Evolutionary conservation across 1,140 invertebrate species (phyloP).

Genomic region (Dendrolimus kikuchii): DNA sequence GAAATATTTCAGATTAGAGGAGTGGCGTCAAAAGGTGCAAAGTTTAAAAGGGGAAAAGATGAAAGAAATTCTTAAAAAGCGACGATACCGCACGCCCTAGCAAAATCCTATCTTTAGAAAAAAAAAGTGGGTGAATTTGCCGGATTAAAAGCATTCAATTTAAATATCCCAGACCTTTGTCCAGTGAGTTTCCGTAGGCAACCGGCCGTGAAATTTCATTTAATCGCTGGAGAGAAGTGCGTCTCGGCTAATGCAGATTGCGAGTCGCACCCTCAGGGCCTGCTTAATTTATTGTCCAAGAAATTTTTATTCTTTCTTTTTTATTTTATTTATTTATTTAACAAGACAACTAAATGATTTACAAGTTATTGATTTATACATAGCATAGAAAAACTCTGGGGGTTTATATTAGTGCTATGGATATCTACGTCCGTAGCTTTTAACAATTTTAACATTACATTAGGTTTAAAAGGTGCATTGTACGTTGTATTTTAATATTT

Average conservation of each 20-base stretch:
- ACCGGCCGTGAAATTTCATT: conserved; percentile 65
- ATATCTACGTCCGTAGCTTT: too few relatives aligned
- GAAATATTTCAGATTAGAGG: too few relatives aligned
- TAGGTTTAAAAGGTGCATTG: too few relatives aligned
- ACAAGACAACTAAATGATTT: background rate
- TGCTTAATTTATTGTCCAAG: conserved; percentile 65
- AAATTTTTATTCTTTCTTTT: conserved; percentile 65
- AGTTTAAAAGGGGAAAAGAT: too few relatives aligned
- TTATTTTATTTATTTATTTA: conserved; percentile 55
- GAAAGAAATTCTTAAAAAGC: conserved; percentile 1
- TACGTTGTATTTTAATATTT: too few relatives aligned
- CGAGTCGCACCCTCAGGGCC: conserved; percentile 43
- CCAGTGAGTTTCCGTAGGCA: conserved; percentile 51
- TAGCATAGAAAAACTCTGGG: too few relatives aligned
- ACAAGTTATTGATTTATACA: too few relatives aligned
- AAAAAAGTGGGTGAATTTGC: conserved; percentile 36
- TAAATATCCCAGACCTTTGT: conserved; percentile 63
- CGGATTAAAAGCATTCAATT: conserved; percentile 62
- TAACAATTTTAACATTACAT: too few relatives aligned
- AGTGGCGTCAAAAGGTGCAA: too few relatives aligned
- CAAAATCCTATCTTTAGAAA: conserved; percentile 23
- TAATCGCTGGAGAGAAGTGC: conserved; percentile 65
- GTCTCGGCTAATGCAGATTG: conserved; percentile 67
- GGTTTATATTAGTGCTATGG: too few relatives aligned
- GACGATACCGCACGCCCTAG: conserved; percentile 7